These are phyloP conservation scores for Drosophila aldrichi DNA, from an alignment of 2,888 invertebrate genomes.

Conservation along the genomic window DNA sequence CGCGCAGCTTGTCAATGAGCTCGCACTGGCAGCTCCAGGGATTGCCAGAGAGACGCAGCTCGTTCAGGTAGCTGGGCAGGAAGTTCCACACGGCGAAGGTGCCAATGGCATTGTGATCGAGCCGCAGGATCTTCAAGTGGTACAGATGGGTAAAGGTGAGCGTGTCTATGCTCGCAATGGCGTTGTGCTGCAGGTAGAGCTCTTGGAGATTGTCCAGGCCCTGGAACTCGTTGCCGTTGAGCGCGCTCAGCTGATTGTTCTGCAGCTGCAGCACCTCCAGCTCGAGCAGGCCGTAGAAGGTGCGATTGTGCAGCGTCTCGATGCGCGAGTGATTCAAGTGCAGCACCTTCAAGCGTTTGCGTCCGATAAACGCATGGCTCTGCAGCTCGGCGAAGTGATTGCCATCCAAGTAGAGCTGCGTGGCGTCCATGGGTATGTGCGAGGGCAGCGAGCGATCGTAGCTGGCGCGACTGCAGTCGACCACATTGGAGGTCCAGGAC, in stretches of 20 bases:
- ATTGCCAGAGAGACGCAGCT: constrained; percentile 91
- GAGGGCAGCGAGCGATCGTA: constrained; percentile 93
- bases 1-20: constrained; percentile 91
- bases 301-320: constrained; percentile 93
- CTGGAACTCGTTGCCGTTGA: constrained; percentile 93
- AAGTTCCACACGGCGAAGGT: constrained; percentile 93
- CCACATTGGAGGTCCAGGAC: constrained; percentile 96
- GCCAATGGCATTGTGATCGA: constrained; percentile 93
- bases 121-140: constrained; percentile 92
- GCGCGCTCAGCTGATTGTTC: constrained; percentile 92
- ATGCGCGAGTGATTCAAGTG: constrained; percentile 96
- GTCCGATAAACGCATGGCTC: constrained; percentile 96
- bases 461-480: constrained; percentile 93
- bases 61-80: constrained; percentile 88
- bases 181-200: constrained; percentile 94
- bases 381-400: constrained; percentile 94
- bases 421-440: constrained; percentile 97
- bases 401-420: constrained; percentile 96
- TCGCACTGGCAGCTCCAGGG: constrained; percentile 96
- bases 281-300: constrained; percentile 94
- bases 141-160: constrained; percentile 93
- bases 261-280: constrained; percentile 93
- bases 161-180: constrained; percentile 92
- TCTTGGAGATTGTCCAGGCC: constrained; percentile 93
- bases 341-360: constrained; percentile 94